Evolutionary conservation across 2,888 invertebrate species (phyloP), one percentile per base, ranked within the genome.

Genomic region (Spilosoma lubricipeda): DNA sequence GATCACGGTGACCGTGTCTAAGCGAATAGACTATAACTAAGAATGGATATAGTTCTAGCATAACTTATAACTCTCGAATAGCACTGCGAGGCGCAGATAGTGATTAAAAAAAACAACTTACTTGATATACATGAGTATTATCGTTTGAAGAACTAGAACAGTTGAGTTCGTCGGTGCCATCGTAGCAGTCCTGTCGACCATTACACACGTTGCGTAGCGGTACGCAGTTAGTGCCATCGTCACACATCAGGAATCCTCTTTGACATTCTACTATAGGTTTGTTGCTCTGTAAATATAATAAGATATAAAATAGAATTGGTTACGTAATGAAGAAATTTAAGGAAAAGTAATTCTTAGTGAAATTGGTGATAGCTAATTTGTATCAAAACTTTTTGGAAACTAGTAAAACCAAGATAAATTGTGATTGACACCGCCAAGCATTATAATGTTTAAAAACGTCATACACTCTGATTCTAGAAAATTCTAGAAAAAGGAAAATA

Each of bases 81-180:
- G 3, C 33, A 33, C 33, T 3, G 33, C 33, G 33, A 33, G 3
- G 33, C 33, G 33, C 33, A 33, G 33, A 33, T 33, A 33, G 33
- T 33, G 33, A 67, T 15, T 27, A 33, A 27, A 42, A n/a, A 27
- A 5, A 8, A 33, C 33, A 33, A 84, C 82, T 84, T 71, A 93
- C 93, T 88, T 91, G 92, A 77, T 91, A 90, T 75, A 88, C 83
- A 73, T 89, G 90, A 67, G 75, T 78, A 18, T 83, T 86, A 27
- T 92, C 81, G 52, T 91, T 95, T 4, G 79, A 77, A 0, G 80
- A 74, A 68, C 86, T 90, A 45, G 96, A 94, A 81, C 98, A 98
- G 89, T 97, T 96, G 4, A 88, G 88, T 90, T 98, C 98, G 87
- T 98, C 98, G 67, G 96, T 96, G 18, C 97, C 97, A 87, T 98